Evolutionary conservation across 2,113 vertebrate genomes (phyloP).

Genomic region (Pogona vitticeps): DNA sequence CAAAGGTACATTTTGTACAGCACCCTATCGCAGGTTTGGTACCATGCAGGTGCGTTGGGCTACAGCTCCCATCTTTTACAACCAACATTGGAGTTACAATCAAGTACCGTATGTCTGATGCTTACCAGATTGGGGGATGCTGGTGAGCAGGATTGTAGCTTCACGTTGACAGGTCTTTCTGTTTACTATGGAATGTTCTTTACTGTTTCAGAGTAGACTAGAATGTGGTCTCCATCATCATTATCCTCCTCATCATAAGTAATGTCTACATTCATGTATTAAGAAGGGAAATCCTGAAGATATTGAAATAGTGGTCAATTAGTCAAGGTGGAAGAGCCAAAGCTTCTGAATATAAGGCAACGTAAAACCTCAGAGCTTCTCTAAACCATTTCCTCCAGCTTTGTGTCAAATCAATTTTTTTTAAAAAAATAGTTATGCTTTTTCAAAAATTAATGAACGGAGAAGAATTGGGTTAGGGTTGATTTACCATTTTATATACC

Average conservation of each 20-base stretch:
- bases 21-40: too few relatives aligned
- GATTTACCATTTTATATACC: slow-evolving; percentile 41
- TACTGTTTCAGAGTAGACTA: not conserved
- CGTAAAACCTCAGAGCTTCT: not conserved
- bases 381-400: not conserved
- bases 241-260: too few relatives aligned
- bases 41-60: not conserved
- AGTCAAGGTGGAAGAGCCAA: not conserved
- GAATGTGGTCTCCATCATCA: not conserved
- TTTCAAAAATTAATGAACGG: not conserved
- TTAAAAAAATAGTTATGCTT: not conserved
- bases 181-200: not conserved
- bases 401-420: not conserved
- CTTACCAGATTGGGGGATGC: too few relatives aligned
- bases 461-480: not conserved
- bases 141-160: too few relatives aligned
- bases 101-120: too few relatives aligned
- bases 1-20: too few relatives aligned
- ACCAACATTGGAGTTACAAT: too few relatives aligned
- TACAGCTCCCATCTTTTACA: too few relatives aligned
- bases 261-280: not conserved
- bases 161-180: too few relatives aligned
- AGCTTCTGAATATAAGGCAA: not conserved
- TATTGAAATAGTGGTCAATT: too few relatives aligned
- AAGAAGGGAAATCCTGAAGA: not conserved